Percentiles rank a stretch among this genome's conserved stretches.
Conservation (phyloP, 2,888 invertebrate genomes). For the Diachrysia chrysitis region DNA sequence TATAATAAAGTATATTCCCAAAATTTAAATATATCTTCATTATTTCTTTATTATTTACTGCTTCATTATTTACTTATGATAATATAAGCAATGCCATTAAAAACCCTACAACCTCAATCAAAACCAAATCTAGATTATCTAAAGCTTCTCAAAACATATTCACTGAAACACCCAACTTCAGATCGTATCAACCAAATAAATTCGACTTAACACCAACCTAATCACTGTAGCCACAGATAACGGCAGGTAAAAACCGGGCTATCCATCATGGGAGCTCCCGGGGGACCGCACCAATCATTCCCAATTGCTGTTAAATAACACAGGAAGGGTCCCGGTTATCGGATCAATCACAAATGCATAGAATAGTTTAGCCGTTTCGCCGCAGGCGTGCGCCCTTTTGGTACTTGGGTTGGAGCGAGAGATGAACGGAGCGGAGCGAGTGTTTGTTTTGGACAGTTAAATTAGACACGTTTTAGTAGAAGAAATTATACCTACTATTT, state of each 20-base stretch:
- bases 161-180: neutral
- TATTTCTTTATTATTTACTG: neutral
- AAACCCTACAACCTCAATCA: neutral
- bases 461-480: neutral
- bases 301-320: conserved; percentile 71
- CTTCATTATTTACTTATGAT: neutral
- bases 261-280: conserved; percentile 57
- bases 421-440: conserved; percentile 27
- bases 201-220: conserved; percentile 38
- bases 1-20: too few relatives aligned
- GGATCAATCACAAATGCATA: conserved; percentile 84
- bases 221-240: conserved; percentile 45
- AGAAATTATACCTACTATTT: neutral
- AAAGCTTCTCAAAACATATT: neutral
- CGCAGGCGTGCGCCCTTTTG: conserved; percentile 44
- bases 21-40: too few relatives aligned
- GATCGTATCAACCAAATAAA: conserved; percentile 27
- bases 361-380: conserved; percentile 73
- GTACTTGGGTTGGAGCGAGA: conserved; percentile 27
- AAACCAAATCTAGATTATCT: neutral
- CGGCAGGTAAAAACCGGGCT: conserved; percentile 55
- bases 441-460: conserved; percentile 14
- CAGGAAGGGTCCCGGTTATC: conserved; percentile 67
- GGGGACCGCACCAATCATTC: conserved; percentile 62
- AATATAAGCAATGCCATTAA: neutral